Evolutionary conservation across 2,888 invertebrate species (phyloP).

Genomic region (Chydorus sphaericus): DNA sequence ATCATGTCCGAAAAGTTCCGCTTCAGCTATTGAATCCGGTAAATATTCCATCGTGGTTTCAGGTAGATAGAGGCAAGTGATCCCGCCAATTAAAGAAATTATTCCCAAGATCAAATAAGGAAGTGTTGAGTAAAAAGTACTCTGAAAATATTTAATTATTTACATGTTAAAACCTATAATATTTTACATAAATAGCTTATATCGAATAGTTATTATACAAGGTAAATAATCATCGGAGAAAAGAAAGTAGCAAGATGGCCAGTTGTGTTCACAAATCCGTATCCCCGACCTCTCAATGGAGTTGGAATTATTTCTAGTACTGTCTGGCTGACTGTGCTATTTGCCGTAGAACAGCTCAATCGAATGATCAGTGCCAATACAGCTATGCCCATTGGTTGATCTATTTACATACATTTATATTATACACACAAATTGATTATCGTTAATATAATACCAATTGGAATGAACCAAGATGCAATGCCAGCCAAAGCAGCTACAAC

Average conservation of each 20-base stretch:
- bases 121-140: constrained; percentile 29
- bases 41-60: constrained; percentile 40
- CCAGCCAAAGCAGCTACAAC: constrained; percentile 1
- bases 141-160: too few relatives aligned
- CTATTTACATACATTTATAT: too few relatives aligned
- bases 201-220: too few relatives aligned
- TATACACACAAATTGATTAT: too few relatives aligned
- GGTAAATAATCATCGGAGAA: constrained; percentile 38
- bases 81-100: constrained; percentile 36
- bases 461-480: constrained; percentile 9
- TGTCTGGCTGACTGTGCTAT: constrained; percentile 47
- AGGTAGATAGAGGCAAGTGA: constrained; percentile 40
- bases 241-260: constrained; percentile 46
- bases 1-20: constrained; percentile 34
- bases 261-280: constrained; percentile 42
- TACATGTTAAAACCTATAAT: too few relatives aligned
- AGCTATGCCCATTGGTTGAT: too few relatives aligned
- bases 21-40: constrained; percentile 41
- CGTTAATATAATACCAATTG: too few relatives aligned
- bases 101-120: constrained; percentile 40
- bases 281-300: constrained; percentile 44
- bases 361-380: constrained; percentile 37
- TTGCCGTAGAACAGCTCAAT: constrained; percentile 44
- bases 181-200: too few relatives aligned
- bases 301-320: constrained; percentile 48